phyloP scores from a whole-genome alignment of 2,113 vertebrate genomes.

The Cervus canadensis region DNA sequence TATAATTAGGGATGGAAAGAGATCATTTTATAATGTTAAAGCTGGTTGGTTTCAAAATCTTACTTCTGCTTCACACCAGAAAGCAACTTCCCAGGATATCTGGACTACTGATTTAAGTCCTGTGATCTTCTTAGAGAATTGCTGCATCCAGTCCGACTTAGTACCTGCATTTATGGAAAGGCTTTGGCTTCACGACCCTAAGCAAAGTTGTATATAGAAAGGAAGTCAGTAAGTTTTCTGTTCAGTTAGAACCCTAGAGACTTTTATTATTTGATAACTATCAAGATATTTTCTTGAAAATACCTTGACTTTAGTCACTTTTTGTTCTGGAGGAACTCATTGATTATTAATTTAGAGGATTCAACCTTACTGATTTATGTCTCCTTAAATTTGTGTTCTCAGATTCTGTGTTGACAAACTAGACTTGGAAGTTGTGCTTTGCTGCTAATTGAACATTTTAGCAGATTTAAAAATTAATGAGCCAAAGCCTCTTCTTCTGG shows the following conservation, averaged over 20 bases:
- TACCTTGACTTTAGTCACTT: background rate
- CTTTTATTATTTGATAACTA: background rate
- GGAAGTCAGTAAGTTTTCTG: background rate
- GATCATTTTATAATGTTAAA: constrained; percentile 12
- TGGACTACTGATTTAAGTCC: background rate
- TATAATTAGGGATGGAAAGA: constrained; percentile 17
- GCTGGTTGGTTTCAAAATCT: constrained; percentile 21
- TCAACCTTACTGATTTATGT: background rate
- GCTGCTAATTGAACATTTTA: constrained; percentile 35
- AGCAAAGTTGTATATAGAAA: background rate
- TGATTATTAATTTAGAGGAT: constrained; percentile 31
- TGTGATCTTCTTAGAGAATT: background rate
- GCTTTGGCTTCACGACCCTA: background rate
- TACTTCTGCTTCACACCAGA: background rate
- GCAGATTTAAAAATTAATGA: constrained; percentile 39
- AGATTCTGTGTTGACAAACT: constrained; percentile 27
- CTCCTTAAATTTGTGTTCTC: constrained; percentile 20
- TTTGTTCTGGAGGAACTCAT: background rate
- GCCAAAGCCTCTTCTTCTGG: background rate
- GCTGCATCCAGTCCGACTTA: background rate
- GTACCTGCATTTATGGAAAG: background rate
- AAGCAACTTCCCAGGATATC: background rate
- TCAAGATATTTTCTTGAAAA: background rate
- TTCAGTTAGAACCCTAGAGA: background rate
- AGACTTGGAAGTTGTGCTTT: constrained; percentile 2